Evolutionary conservation across 2,888 invertebrate genomes (phyloP).

Genomic region (Eristalinus aeneus): DNA sequence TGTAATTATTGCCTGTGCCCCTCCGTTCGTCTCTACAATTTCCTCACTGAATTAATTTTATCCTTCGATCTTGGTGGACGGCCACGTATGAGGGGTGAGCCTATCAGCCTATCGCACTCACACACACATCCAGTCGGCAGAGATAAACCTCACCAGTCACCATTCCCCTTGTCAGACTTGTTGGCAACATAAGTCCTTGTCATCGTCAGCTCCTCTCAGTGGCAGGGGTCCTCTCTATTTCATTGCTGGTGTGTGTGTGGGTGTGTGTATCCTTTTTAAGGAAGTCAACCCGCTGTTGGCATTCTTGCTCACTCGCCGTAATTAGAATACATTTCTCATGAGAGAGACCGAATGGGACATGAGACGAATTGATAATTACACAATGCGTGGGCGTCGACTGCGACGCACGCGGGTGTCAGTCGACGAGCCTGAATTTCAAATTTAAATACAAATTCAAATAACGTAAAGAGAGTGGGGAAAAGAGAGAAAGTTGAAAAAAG

Average conservation of each 20-base stretch:
- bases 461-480: conserved; percentile 43
- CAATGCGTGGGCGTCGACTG: conserved; percentile 12
- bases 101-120: not conserved
- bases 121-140: not conserved
- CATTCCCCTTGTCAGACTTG: conserved; percentile 48
- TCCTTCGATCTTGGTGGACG: conserved; percentile 37
- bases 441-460: conserved; percentile 42
- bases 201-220: not conserved
- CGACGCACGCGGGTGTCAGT: not conserved
- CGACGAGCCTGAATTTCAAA: conserved; percentile 18
- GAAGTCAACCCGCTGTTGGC: conserved; percentile 40
- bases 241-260: not conserved
- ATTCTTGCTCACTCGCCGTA: conserved; percentile 36
- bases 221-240: not conserved
- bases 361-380: conserved; percentile 67
- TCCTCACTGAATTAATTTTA: conserved; percentile 54
- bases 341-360: conserved; percentile 67
- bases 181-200: conserved; percentile 56
- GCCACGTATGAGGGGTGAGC: conserved; percentile 16
- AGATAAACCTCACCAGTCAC: conserved; percentile 38
- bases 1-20: conserved; percentile 37
- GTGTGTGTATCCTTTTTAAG: conserved; percentile 36
- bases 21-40: not conserved
- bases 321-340: conserved; percentile 68
- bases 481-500: not conserved